A percentile compares a stretch with the other conserved stretches of the same genome.
phyloP scores from a whole-genome alignment of 1,140 invertebrate genomes.

The Drosophila punjabiensis region DNA sequence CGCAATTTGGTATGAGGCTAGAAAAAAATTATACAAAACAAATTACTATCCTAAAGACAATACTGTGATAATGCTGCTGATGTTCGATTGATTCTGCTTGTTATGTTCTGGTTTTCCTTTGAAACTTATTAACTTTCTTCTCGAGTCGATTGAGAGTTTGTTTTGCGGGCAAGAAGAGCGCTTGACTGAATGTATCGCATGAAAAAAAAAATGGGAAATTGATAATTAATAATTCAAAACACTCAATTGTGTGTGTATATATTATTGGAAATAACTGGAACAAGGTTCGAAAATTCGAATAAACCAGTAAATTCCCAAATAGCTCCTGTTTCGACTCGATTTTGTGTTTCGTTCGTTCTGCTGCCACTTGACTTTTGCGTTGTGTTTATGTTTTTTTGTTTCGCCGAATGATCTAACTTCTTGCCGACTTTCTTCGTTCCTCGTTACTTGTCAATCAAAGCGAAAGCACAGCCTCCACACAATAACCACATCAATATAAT shows the following conservation, averaged over 20 bases:
- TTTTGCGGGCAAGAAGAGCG: neutral
- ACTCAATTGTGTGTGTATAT: constrained; percentile 7
- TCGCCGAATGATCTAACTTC: constrained; percentile 46
- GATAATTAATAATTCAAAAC: neutral
- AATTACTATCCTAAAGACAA: constrained; percentile 47
- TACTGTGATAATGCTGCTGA: constrained; percentile 65
- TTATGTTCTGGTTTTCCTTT: constrained; percentile 34
- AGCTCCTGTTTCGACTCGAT: constrained; percentile 30
- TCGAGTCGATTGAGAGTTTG: constrained; percentile 23
- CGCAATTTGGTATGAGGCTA: constrained; percentile 85
- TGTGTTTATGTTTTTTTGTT: constrained; percentile 27
- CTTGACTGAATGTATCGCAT: constrained; percentile 27
- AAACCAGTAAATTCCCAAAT: constrained; percentile 6
- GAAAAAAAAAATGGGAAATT: constrained; percentile 18
- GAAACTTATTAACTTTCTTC: constrained; percentile 20
- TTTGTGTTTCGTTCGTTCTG: constrained; percentile 43
- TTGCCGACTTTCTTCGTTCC: constrained; percentile 14
- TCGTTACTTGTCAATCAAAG: constrained; percentile 39
- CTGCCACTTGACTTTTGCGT: constrained; percentile 41
- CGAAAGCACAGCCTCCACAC: constrained; percentile 44
- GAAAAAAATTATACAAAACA: constrained; percentile 33
- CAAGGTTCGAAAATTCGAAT: neutral
- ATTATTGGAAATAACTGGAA: constrained; percentile 9
- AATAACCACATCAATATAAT: constrained; percentile 35
- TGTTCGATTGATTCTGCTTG: constrained; percentile 58